Evolutionary conservation across 2,113 vertebrate genomes (phyloP).

Genomic region (Sturnus vulgaris): DNA sequence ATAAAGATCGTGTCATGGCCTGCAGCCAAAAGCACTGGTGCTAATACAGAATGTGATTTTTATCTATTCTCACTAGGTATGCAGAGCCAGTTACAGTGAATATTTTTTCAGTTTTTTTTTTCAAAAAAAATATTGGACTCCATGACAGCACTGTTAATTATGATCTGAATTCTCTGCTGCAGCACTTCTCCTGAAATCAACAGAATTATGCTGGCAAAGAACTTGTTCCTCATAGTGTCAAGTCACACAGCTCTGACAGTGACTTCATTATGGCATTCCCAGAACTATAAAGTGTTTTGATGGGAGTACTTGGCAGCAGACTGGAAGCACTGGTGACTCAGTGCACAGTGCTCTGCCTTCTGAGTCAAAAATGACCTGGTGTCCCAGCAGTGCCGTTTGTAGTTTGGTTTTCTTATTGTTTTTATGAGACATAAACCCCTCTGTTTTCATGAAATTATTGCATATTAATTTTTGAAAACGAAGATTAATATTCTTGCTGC

Average conservation of each 20-base stretch:
- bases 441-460: neutral
- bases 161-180: neutral
- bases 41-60: neutral
- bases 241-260: neutral
- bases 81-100: neutral
- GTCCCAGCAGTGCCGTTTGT: neutral
- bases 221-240: neutral
- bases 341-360: neutral
- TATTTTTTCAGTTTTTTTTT: neutral
- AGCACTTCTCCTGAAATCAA: neutral
- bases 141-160: neutral
- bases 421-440: neutral
- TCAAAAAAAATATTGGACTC: neutral
- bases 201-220: neutral
- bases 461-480: neutral
- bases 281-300: neutral
- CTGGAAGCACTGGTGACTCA: neutral
- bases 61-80: neutral
- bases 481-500: neutral
- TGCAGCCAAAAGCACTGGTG: neutral
- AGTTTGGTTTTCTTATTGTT: neutral
- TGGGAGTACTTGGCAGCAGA: neutral
- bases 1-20: neutral
- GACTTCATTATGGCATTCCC: neutral
- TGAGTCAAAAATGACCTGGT: neutral